Evolutionary conservation across 2,797 vertebrate species (phyloP).

Genomic region (Buceros bicornis): DNA sequence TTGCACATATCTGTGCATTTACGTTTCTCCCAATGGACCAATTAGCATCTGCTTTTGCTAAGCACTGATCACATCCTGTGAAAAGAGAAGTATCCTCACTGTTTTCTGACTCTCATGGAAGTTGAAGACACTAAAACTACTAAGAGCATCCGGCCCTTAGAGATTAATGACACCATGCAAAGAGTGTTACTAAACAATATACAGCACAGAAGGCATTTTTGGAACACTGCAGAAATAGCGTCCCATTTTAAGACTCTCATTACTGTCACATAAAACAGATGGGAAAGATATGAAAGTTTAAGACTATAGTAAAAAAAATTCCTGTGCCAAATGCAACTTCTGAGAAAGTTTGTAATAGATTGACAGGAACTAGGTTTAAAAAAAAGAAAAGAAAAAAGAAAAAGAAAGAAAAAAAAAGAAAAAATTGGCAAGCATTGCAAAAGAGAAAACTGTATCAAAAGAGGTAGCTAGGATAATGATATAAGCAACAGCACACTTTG

Average conservation of each 20-base stretch:
- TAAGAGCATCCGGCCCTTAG: conserved; percentile 15
- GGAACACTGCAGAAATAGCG: conserved; percentile 52
- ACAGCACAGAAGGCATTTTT: conserved; percentile 63
- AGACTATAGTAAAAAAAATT: conserved; percentile 27
- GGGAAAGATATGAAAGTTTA: conserved; percentile 45
- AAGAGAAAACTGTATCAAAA: background rate
- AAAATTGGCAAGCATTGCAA: background rate
- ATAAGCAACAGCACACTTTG: conserved; percentile 18
- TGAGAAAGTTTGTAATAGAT: conserved; percentile 61
- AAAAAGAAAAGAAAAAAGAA: background rate
- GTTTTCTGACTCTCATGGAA: conserved; percentile 21
- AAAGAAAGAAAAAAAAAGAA: background rate
- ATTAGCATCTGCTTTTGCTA: conserved; percentile 20
- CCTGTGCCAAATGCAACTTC: conserved; percentile 49
- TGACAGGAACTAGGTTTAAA: background rate
- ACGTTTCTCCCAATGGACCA: background rate
- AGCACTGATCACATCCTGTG: background rate
- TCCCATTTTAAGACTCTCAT: conserved; percentile 63
- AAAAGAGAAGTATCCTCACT: background rate
- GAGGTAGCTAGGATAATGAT: conserved; percentile 7
- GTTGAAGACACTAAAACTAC: background rate
- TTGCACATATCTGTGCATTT: background rate
- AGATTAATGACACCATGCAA: conserved; percentile 33
- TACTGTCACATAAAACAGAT: conserved; percentile 71
- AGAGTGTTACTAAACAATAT: conserved; percentile 57